These are phyloP conservation scores for Tanaodytes sp. DNA, from an alignment of 2,888 invertebrate species.

Conservation along the genomic window DNA sequence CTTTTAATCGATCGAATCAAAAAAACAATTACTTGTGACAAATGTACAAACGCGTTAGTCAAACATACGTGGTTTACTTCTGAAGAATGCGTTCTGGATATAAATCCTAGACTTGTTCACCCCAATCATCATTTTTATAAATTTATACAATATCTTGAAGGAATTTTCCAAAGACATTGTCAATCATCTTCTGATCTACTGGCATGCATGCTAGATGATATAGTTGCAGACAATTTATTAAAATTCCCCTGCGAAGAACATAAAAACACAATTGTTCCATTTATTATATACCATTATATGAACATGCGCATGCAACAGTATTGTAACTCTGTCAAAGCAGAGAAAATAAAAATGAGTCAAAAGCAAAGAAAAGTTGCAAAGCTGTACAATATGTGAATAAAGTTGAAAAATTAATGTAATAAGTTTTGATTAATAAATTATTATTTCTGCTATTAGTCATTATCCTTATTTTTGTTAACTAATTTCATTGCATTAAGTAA, in stretches of 20 bases:
- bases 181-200: constrained; percentile 3
- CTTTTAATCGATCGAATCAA: constrained; percentile 6
- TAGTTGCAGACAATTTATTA: constrained; percentile 11
- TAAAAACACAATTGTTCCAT: constrained; percentile 17
- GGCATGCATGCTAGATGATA: neutral
- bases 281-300: constrained; percentile 10
- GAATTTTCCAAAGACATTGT: constrained; percentile 7
- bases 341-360: constrained; percentile 4
- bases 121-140: constrained; percentile 14
- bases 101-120: neutral
- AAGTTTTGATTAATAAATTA: neutral
- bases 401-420: neutral
- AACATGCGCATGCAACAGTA: constrained; percentile 11
- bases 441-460: neutral
- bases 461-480: neutral
- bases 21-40: neutral
- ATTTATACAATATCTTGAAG: constrained; percentile 6
- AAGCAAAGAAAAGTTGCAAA: constrained; percentile 9
- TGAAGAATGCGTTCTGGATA: neutral
- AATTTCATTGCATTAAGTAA: too few species aligned
- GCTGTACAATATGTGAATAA: constrained; percentile 1
- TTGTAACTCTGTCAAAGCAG: neutral
- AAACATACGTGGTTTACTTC: constrained; percentile 4
- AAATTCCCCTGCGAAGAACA: constrained; percentile 11
- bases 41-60: neutral